Evolutionary conservation across 2,113 vertebrate genomes (phyloP).

Genomic region (Cavia aperea): DNA sequence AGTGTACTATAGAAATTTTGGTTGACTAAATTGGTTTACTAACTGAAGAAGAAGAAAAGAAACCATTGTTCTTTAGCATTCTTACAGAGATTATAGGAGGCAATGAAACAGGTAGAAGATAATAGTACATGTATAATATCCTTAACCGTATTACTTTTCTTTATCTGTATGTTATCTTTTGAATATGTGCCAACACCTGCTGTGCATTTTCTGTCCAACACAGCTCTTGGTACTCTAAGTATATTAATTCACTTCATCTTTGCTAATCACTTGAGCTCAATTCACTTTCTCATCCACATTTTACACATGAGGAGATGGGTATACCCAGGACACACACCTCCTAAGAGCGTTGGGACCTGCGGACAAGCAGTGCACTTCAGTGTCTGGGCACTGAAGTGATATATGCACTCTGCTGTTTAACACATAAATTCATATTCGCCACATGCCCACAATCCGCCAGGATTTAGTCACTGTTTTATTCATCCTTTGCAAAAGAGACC

Average conservation of each 20-base stretch:
- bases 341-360: neutral
- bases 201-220: neutral
- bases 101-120: neutral
- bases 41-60: neutral
- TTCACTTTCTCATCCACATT: neutral
- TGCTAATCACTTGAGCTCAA: neutral
- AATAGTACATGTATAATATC: neutral
- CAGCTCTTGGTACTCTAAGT: neutral
- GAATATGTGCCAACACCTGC: neutral
- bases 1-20: neutral
- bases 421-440: neutral
- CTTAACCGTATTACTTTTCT: neutral
- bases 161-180: neutral
- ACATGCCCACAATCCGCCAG: neutral
- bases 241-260: neutral
- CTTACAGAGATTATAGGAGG: neutral
- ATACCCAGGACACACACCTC: neutral
- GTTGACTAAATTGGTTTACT: slow-evolving; percentile 2
- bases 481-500: neutral
- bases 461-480: neutral
- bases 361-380: neutral
- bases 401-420: neutral
- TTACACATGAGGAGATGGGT: neutral
- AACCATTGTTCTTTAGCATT: neutral
- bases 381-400: neutral